phyloP scores from a whole-genome alignment of 1,140 invertebrate species.

The Drosophila kikkawai region DNA sequence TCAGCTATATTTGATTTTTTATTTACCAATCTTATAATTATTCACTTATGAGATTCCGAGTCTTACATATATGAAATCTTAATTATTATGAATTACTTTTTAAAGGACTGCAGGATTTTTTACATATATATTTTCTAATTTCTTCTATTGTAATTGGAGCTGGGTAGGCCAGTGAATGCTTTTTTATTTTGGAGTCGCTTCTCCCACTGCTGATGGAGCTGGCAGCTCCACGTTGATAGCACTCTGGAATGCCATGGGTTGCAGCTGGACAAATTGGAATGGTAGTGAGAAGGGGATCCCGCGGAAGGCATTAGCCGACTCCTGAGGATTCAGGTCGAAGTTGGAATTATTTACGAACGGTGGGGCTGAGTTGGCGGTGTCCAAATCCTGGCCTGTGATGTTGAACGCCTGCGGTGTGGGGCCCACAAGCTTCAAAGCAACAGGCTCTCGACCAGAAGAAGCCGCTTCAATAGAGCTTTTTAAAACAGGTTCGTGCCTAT shows the following conservation, averaged over 20 bases:
- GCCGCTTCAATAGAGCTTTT: slow-evolving; percentile 37
- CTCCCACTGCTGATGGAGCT: slow-evolving; percentile 10
- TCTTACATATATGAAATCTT: background rate
- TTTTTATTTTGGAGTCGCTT: slow-evolving; percentile 13
- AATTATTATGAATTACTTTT: background rate
- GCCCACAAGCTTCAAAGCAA: slow-evolving; percentile 45
- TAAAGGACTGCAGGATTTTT: background rate
- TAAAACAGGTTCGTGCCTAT: slow-evolving; percentile 6
- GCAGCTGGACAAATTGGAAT: slow-evolving; percentile 69
- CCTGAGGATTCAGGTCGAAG: slow-evolving; percentile 43
- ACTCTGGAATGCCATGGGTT: slow-evolving; percentile 69
- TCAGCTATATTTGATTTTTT: background rate
- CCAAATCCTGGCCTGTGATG: slow-evolving; percentile 47
- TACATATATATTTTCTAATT: slow-evolving; percentile 22
- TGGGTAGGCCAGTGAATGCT: background rate
- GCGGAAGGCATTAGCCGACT: slow-evolving; percentile 44
- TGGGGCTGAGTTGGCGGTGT: slow-evolving; percentile 23
- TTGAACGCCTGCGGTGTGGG: slow-evolving; percentile 36
- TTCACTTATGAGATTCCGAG: background rate
- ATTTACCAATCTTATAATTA: background rate
- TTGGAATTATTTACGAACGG: slow-evolving; percentile 28
- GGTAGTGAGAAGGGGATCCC: slow-evolving; percentile 61
- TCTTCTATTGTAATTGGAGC: background rate
- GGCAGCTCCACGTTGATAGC: slow-evolving; percentile 41
- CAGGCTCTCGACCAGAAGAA: slow-evolving; percentile 35